A percentile compares a stretch with the other conserved stretches of the same genome.
Evolutionary conservation across 2,888 invertebrate genomes (phyloP).

Genomic region (Rhodophaea formosa): DNA sequence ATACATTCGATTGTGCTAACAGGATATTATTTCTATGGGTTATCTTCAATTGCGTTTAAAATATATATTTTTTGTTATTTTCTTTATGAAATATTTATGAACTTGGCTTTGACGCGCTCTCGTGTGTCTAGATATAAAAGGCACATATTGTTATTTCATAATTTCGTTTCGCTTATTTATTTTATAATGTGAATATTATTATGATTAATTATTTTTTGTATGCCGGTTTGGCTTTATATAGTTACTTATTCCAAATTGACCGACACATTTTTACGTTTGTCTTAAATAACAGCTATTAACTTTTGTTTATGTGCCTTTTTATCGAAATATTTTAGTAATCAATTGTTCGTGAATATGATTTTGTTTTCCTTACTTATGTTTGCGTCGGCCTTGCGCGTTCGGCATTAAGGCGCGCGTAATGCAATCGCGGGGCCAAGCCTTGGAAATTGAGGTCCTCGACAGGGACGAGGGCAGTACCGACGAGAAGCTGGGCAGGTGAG

Average conservation of each 20-base stretch:
- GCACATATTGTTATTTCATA: not conserved
- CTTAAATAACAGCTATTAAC: slow-evolving; percentile 26
- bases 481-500: slow-evolving; percentile 94
- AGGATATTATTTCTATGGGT: slow-evolving; percentile 4
- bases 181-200: not conserved
- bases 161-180: not conserved
- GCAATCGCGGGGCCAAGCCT: slow-evolving; percentile 86
- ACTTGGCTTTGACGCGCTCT: no score
- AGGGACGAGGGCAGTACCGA: slow-evolving; percentile 92
- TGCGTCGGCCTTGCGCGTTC: slow-evolving; percentile 67
- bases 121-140: no score
- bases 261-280: slow-evolving; percentile 22
- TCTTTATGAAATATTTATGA: not conserved
- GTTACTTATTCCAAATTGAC: slow-evolving; percentile 1
- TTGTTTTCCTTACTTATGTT: slow-evolving; percentile 76
- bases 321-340: slow-evolving; percentile 29
- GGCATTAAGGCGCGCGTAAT: slow-evolving; percentile 78
- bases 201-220: not conserved
- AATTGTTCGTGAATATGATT: slow-evolving; percentile 64
- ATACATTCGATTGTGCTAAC: slow-evolving; percentile 24
- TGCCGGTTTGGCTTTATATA: not conserved
- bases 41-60: not conserved
- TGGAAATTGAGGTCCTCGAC: slow-evolving; percentile 90
- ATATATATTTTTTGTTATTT: not conserved
- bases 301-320: slow-evolving; percentile 30